A percentile compares a stretch with the other conserved stretches of the same genome.
These are phyloP conservation scores for Atrina japonica DNA, from an alignment of 2,888 invertebrate genomes.

Conservation along the genomic window DNA sequence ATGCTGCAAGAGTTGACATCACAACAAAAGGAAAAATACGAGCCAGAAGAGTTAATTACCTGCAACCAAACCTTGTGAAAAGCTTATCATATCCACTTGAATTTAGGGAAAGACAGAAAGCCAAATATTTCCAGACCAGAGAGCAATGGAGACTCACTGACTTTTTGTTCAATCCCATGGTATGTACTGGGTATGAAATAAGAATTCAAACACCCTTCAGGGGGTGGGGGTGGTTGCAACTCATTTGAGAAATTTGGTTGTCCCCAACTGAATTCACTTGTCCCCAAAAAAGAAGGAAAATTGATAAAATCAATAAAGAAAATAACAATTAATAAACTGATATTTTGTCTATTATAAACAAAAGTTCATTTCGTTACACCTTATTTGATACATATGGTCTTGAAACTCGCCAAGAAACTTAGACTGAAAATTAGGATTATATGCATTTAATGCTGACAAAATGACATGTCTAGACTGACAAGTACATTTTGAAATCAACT, in stretches of 20 bases:
- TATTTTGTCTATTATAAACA: too few species aligned
- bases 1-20: constrained; percentile 97
- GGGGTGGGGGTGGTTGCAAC: background rate
- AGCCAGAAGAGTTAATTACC: constrained; percentile 95
- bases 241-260: background rate
- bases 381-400: too few species aligned
- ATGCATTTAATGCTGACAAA: too few species aligned
- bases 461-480: too few species aligned
- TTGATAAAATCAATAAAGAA: too few species aligned
- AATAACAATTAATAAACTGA: too few species aligned
- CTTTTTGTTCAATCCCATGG: constrained; percentile 98
- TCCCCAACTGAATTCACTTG: background rate
- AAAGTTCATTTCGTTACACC: too few species aligned
- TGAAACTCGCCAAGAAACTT: too few species aligned
- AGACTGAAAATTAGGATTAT: too few species aligned
- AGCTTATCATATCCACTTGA: constrained; percentile 93
- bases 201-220: background rate
- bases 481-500: too few species aligned
- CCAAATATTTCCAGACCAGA: constrained; percentile 89
- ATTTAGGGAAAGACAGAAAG: constrained; percentile 90
- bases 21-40: constrained; percentile 98
- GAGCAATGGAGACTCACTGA: constrained; percentile 99
- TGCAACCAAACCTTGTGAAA: constrained; percentile 92
- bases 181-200: constrained; percentile 59
- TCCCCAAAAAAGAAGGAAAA: too few species aligned